Evolutionary conservation across 2,797 vertebrate genomes (phyloP), one percentile per base, ranked within the genome.

Genomic region (Naso thynnoides): DNA sequence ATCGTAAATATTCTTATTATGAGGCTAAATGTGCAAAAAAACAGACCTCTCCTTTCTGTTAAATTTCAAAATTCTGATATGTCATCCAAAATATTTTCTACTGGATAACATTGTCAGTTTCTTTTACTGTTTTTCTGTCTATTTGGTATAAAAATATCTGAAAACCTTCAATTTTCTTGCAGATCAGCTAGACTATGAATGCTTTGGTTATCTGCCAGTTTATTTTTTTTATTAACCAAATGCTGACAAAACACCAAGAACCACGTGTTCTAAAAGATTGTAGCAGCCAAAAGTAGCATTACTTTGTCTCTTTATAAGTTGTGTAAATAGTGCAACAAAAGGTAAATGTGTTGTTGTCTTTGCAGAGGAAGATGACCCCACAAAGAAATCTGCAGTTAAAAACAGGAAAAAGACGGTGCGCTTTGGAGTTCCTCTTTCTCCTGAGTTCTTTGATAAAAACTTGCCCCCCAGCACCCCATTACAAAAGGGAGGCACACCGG

Each of bases 401-500:
- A 89, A 78, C 39, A 91, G 79, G 58, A 94, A 86, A 81, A 94
- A 93, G 80, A 84, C 55, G 0, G 95, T 95, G 44, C 92, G n/a
- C 36, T 95, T 95, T 2, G 94, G 95, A 11, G 86, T 52, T 7
- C 90, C 88, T 0, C 94, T 95, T 6, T 91, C 92, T 27, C 95
- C 95, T 0, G 94, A 95, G 88, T 78, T 94, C 24, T 95, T 95
- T 14, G 94, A 95, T 85, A 94, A 88, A 87, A 74, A 78, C 58
- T 84, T 95, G 14, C 94, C 94, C n/a, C 93, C 95, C 29, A 93
- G 91, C 84, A 95, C 95, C 8, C 95, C 95, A 0, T 78, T 95
- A 26, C 88, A 91, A 84, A 95, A 90, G 72, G 95, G 95, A 6
- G 90, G 50, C 49, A 94, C 92, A 0, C 95, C 94, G 0, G 78